Percentiles rank a stretch among this genome's conserved stretches.
These are phyloP conservation scores for Setophaga coronata DNA, from an alignment of 2,113 vertebrate species.

Conservation along the genomic window DNA sequence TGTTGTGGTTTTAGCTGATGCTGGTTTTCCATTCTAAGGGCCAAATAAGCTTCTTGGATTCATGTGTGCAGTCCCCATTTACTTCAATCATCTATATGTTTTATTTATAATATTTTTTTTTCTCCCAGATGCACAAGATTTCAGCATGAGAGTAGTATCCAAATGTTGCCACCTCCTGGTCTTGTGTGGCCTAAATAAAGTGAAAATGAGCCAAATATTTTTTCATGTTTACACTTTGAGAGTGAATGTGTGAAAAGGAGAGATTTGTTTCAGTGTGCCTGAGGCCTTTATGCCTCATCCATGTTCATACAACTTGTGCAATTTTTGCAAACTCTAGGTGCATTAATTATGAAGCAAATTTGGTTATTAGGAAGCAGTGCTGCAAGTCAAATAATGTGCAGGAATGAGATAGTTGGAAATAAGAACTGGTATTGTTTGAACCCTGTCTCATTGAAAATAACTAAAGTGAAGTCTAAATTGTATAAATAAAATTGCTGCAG, in stretches of 20 bases:
- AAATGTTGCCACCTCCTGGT: neutral
- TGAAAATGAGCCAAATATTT: neutral
- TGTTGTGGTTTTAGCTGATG: constrained; percentile 23
- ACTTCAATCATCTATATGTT: neutral
- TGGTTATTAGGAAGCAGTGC: neutral
- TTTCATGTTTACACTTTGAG: neutral
- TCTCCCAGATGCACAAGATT: neutral
- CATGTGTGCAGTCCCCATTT: neutral
- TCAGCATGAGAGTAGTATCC: neutral
- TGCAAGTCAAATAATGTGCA: neutral
- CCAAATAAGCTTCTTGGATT: constrained; percentile 13
- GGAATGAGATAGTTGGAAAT: neutral
- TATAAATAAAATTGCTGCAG: neutral
- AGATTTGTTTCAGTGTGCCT: neutral
- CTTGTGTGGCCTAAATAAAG: neutral
- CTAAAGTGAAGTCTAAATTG: neutral
- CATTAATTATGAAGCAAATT: neutral
- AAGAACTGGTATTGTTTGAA: neutral
- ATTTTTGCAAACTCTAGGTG: neutral
- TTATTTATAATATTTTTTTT: neutral
- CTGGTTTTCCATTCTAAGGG: constrained; percentile 30
- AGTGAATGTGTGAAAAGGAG: neutral
- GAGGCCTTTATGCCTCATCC: neutral
- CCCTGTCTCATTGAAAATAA: neutral
- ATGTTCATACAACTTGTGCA: neutral